phyloP scores from a whole-genome alignment of 2,797 vertebrate genomes.

The Pseudochirops corinnae region DNA sequence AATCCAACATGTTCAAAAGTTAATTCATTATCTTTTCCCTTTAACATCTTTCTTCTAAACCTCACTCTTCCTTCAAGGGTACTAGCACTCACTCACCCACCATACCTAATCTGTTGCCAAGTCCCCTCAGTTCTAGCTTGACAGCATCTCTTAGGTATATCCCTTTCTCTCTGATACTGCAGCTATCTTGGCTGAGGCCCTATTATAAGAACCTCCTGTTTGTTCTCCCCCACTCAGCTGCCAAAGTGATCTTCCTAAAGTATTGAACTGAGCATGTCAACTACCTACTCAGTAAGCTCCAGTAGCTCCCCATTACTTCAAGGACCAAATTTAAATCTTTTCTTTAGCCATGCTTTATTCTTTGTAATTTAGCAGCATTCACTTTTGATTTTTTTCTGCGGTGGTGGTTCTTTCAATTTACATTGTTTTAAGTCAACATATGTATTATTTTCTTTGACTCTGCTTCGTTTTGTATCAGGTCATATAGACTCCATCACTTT shows the following conservation, averaged over 20 bases:
- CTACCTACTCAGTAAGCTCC: not conserved
- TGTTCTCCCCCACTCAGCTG: not conserved
- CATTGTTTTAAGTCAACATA: not conserved
- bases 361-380: not conserved
- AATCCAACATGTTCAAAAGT: not conserved
- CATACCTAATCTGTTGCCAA: not conserved
- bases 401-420: not conserved
- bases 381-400: not conserved
- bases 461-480: not conserved
- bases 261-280: not conserved
- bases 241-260: not conserved
- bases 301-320: not conserved
- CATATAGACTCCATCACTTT: not conserved
- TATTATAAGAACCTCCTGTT: not conserved
- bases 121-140: not conserved
- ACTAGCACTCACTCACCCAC: not conserved
- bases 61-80: not conserved
- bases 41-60: not conserved
- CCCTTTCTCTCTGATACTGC: not conserved
- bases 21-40: not conserved
- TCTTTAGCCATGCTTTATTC: not conserved
- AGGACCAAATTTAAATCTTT: not conserved
- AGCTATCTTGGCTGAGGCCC: not conserved
- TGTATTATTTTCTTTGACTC: not conserved
- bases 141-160: not conserved